phyloP scores from a whole-genome alignment of 2,113 vertebrate genomes.

The Pygathrix nemaeus region DNA sequence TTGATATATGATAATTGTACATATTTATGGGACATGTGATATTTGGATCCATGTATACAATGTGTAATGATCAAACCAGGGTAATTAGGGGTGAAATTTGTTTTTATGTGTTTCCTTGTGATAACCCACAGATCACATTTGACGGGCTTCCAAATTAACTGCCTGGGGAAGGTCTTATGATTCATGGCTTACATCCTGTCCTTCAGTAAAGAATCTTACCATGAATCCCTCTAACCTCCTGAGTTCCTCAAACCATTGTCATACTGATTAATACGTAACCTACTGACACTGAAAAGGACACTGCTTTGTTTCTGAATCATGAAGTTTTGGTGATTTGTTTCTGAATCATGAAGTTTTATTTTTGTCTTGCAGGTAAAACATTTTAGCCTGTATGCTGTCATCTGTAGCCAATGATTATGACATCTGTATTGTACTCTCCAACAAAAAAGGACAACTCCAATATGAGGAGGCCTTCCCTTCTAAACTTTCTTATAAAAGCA shows the following conservation, averaged over 20 bases:
- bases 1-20: neutral
- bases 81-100: neutral
- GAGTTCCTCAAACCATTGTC: neutral
- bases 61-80: neutral
- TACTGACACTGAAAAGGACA: neutral
- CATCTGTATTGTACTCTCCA: neutral
- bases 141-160: neutral
- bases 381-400: neutral
- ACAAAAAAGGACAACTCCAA: neutral
- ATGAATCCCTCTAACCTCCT: neutral
- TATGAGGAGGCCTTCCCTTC: neutral
- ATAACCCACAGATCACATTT: neutral
- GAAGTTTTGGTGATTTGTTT: neutral
- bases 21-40: neutral
- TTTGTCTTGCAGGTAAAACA: neutral
- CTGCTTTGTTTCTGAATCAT: neutral
- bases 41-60: neutral
- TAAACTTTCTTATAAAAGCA: neutral
- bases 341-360: neutral
- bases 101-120: neutral
- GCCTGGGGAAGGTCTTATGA: neutral
- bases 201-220: neutral
- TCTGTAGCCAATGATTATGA: neutral
- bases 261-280: neutral
- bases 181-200: neutral